Base-by-base conservation (phyloP, 2,113 vertebrate genomes). In the Trochalopteron elliotii region DNA sequence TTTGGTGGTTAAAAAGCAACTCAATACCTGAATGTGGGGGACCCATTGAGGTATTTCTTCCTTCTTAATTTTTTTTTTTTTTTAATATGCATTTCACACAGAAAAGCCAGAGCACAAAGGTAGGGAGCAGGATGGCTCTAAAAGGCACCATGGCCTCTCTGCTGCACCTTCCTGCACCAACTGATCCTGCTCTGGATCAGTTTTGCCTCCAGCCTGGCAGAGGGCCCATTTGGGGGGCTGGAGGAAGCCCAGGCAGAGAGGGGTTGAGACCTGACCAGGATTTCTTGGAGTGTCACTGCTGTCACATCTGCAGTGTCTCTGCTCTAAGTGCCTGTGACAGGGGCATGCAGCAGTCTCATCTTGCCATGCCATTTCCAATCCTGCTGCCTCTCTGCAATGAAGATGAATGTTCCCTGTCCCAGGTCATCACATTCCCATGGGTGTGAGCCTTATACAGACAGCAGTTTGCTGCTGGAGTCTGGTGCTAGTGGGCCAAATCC, bases 401-500 rank as follows among this genome's bases (percentile, higher is more conserved):
- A 97, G 95, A 93, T 95, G 88, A 93, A 95, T 95, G 91, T 70
- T 75, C 15, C 65, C 56, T 95, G 86, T 95, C 90, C 89, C 61
- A 25, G 40, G 47, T 47, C 79, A 64, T 78, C 88, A 37, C 82
- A 39, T 27, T 83, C 53, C 67, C 35, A 0, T 6, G 27, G 47
- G 24, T 59, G 71, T 59, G 76, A 90, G n/a, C 59, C 63, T 45
- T 19, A 18, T 10, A 19, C 45, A 61, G 79, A n/a, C 37, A 57
- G 37, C 75, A 44, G 59, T 42, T 90, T 53, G 45, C 55, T 74
- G 71, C 68, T 69, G 40, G 35, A 42, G n/a, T 67, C 60, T 89
- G 86, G 47, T n/a, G 40, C 45, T 64, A 0, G 10, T 39, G 70
- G 15, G 40, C 19, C 74, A 64, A 13, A 20, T 50, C 42, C 31